These are phyloP conservation scores for Synergus umbraculus DNA, from an alignment of 2,888 invertebrate genomes.

Conservation along the genomic window DNA sequence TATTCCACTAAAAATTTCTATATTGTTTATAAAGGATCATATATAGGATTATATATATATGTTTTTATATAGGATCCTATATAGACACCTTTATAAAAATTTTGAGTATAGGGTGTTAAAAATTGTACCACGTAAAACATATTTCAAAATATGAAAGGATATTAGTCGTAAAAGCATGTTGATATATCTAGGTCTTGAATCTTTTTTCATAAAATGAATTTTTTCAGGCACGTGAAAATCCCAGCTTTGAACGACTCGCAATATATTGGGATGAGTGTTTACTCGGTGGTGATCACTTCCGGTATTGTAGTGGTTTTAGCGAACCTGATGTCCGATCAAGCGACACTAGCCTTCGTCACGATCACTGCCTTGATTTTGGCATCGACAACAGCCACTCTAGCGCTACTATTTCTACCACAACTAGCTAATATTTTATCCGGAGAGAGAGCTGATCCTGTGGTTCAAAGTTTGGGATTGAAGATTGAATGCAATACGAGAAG, in stretches of 20 bases:
- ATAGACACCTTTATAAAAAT: too few relatives aligned
- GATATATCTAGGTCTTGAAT: too few relatives aligned
- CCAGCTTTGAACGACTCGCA: slow-evolving; percentile 95
- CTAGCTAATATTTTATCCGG: slow-evolving; percentile 86
- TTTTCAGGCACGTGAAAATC: slow-evolving; percentile 88
- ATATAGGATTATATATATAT: too few relatives aligned
- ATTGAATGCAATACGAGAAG: slow-evolving; percentile 92
- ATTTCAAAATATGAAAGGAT: too few relatives aligned
- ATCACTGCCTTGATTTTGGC: slow-evolving; percentile 90
- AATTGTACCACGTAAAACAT: too few relatives aligned
- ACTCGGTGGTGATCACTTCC: slow-evolving; percentile 93
- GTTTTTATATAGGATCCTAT: too few relatives aligned
- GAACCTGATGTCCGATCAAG: slow-evolving; percentile 90
- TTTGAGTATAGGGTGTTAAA: too few relatives aligned
- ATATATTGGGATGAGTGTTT: slow-evolving; percentile 95
- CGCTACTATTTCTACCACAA: slow-evolving; percentile 92
- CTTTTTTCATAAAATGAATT: not conserved
- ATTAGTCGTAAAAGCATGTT: too few relatives aligned
- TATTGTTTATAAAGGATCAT: too few relatives aligned
- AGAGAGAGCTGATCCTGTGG: slow-evolving; percentile 87
- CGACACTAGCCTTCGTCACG: slow-evolving; percentile 88
- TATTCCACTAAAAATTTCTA: too few relatives aligned
- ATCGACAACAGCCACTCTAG: slow-evolving; percentile 91
- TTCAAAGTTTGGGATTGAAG: slow-evolving; percentile 92
- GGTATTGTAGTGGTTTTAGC: slow-evolving; percentile 92